Evolutionary conservation across 2,113 vertebrate genomes (phyloP).

Genomic region (Ursus arctos): DNA sequence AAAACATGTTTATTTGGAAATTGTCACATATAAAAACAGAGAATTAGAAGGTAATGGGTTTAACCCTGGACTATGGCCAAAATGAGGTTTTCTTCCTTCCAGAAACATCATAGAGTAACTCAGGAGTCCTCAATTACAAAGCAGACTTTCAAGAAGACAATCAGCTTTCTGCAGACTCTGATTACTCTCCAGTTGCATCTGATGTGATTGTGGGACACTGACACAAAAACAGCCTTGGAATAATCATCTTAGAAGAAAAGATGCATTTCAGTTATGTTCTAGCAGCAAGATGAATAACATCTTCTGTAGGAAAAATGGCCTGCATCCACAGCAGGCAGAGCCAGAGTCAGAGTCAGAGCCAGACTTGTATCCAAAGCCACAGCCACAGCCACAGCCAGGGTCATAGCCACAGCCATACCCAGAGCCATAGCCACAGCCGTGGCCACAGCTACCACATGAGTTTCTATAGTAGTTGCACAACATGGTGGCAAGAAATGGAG

Average conservation of each 20-base stretch:
- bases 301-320: constrained; percentile 11
- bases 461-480: neutral
- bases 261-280: neutral
- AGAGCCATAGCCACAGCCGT: neutral
- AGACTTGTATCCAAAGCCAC: neutral
- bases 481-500: neutral
- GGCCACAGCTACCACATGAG: constrained; percentile 7
- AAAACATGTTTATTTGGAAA: constrained; percentile 20
- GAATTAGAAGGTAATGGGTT: no score
- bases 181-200: neutral
- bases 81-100: neutral
- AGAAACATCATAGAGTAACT: neutral
- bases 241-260: neutral
- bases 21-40: neutral
- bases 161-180: neutral
- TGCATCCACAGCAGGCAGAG: neutral
- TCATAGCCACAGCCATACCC: neutral
- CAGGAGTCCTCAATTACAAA: no score
- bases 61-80: neutral
- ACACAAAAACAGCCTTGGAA: neutral
- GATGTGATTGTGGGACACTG: neutral
- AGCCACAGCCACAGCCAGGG: neutral
- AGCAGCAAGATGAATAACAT: constrained; percentile 51
- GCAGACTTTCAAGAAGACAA: neutral
- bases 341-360: neutral